Evolutionary conservation across 1,140 invertebrate genomes (phyloP).

Genomic region (Macrotrachela quadricornifera): DNA sequence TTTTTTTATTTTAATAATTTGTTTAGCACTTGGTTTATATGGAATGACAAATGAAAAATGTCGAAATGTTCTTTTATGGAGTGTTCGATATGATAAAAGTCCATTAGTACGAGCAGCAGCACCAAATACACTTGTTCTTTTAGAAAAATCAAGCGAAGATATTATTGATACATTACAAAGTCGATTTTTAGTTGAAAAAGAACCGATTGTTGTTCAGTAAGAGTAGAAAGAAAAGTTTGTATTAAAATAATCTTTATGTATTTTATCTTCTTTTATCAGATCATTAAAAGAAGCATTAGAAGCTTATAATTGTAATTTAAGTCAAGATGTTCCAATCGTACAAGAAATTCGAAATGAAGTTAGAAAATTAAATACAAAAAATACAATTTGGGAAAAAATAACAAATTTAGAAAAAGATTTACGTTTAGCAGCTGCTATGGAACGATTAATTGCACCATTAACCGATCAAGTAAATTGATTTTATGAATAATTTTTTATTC

Average conservation of each 20-base stretch:
- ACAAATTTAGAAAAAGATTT: neutral
- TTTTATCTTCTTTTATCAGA: conserved; percentile 11
- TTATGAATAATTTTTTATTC: too few species aligned
- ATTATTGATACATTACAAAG: conserved; percentile 23
- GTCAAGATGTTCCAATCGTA: conserved; percentile 26
- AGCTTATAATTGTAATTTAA: conserved; percentile 20
- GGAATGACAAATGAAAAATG: conserved; percentile 17
- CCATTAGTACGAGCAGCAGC: conserved; percentile 23
- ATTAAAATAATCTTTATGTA: neutral
- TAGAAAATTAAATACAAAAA: conserved; percentile 16
- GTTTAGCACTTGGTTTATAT: conserved; percentile 24
- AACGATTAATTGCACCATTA: too few species aligned
- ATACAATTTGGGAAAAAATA: neutral
- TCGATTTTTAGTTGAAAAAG: conserved; percentile 20
- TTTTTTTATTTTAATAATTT: conserved; percentile 1
- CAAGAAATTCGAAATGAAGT: conserved; percentile 27
- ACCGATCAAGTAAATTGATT: too few species aligned
- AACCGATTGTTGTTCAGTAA: neutral
- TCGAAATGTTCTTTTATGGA: conserved; percentile 22
- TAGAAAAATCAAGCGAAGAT: conserved; percentile 14
- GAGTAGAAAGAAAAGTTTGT: too few species aligned
- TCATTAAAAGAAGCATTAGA: conserved; percentile 20
- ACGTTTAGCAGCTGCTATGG: too few species aligned
- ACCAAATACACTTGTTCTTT: conserved; percentile 16
- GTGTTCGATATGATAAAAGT: conserved; percentile 25